Conservation (phyloP, 2,113 vertebrate genomes). For the Pangasianodon gigas region DNA sequence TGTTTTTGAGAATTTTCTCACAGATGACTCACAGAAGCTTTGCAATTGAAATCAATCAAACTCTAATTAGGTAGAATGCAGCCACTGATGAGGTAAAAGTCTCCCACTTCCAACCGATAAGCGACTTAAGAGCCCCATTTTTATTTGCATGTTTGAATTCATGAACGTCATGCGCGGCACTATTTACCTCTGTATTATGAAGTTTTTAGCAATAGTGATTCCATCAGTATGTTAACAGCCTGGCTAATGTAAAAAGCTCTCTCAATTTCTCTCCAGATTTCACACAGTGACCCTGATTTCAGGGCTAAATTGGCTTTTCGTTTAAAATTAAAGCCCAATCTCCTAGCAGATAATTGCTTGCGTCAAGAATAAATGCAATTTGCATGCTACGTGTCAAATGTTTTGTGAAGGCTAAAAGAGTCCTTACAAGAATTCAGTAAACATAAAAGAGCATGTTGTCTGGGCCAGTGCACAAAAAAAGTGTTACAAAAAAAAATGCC, state of each 20-base stretch:
- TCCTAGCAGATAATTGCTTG: constrained; percentile 21
- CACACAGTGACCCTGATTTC: constrained; percentile 18
- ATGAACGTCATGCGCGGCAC: not conserved
- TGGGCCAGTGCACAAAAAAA: not conserved
- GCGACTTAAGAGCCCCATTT: not conserved
- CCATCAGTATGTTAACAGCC: constrained; percentile 38
- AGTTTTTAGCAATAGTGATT: constrained; percentile 14
- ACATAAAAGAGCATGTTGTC: not conserved
- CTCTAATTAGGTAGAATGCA: constrained; percentile 40
- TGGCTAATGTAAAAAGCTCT: constrained; percentile 40
- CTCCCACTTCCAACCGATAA: constrained; percentile 10
- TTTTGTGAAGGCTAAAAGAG: not conserved
- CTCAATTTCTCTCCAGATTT: constrained; percentile 40
- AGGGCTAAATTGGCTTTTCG: constrained; percentile 30
- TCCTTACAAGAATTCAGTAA: not conserved
- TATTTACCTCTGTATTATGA: constrained; percentile 44
- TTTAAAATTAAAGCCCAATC: constrained; percentile 29
- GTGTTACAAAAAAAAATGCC: not conserved
- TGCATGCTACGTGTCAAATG: not conserved
- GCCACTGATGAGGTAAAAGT: constrained; percentile 48
- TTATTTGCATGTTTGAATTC: constrained; percentile 30
- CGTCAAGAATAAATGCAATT: constrained; percentile 13
- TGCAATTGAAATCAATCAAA: constrained; percentile 46
- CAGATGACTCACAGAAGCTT: constrained; percentile 18
- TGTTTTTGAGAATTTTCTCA: constrained; percentile 22